A percentile compares a stretch with the other conserved stretches of the same genome.
Evolutionary conservation across 2,797 vertebrate genomes (phyloP).

Genomic region (Tapirus indicus): DNA sequence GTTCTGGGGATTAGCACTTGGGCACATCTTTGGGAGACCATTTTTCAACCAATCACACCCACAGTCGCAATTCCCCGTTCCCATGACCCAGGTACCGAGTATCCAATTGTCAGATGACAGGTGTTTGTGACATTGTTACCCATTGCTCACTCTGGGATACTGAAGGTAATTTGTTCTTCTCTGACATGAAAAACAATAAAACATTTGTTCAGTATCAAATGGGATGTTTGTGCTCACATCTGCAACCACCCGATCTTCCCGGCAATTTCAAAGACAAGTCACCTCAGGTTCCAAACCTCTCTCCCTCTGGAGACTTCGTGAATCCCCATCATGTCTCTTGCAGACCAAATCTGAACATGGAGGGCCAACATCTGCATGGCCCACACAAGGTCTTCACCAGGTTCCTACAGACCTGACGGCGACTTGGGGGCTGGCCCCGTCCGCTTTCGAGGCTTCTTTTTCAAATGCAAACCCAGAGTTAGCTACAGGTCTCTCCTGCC

Average conservation of each 20-base stretch:
- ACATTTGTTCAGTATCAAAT: neutral
- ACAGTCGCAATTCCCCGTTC: neutral
- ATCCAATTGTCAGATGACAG: neutral
- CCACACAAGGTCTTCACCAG: neutral
- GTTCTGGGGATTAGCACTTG: neutral
- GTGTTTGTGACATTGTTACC: neutral
- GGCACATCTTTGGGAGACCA: neutral
- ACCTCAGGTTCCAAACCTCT: neutral
- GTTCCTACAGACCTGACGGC: neutral
- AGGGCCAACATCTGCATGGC: fast-evolving
- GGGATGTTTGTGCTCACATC: neutral
- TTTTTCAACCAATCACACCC: neutral
- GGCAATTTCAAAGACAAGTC: neutral
- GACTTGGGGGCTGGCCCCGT: neutral
- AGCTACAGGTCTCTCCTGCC: neutral
- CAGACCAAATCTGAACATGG: neutral
- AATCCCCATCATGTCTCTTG: neutral
- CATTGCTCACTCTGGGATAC: neutral
- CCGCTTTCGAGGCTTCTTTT: neutral
- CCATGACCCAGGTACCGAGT: neutral
- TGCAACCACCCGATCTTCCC: neutral
- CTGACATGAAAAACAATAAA: neutral
- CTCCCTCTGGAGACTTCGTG: neutral
- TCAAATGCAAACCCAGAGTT: neutral
- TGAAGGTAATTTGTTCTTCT: neutral